Evolutionary conservation across 2,113 vertebrate species (phyloP).

Genomic region (Campylomormyrus numenius): DNA sequence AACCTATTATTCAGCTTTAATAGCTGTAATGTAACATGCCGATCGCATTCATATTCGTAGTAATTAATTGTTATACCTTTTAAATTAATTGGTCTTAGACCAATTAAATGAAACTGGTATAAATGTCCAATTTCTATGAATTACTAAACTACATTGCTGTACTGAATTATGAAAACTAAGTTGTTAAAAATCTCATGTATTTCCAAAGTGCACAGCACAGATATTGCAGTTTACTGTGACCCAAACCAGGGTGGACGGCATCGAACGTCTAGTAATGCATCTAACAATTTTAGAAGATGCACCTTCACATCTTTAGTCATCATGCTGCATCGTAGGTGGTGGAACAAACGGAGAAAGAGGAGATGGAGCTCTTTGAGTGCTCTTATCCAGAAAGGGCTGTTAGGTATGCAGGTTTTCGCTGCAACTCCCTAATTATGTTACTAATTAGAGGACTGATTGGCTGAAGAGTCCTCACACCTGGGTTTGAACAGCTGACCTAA

Average conservation of each 20-base stretch:
- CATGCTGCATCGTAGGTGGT: not conserved
- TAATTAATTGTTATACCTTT: constrained; percentile 17
- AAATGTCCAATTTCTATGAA: not conserved
- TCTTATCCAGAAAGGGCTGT: too few relatives aligned
- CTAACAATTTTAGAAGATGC: not conserved
- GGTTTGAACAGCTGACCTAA: too few relatives aligned
- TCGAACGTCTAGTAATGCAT: not conserved
- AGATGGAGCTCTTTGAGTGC: not conserved
- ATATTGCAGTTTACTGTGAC: not conserved
- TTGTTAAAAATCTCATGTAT: not conserved
- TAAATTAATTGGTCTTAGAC: constrained; percentile 14
- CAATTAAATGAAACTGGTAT: not conserved
- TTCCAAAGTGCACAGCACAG: not conserved
- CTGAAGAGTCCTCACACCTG: too few relatives aligned
- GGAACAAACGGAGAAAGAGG: not conserved
- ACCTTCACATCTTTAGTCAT: not conserved
- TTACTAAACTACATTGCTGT: not conserved
- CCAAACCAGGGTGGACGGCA: not conserved
- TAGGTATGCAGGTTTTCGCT: too few relatives aligned
- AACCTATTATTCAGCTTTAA: constrained; percentile 14
- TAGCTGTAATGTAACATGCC: not conserved
- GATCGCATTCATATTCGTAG: not conserved
- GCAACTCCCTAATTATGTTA: too few relatives aligned
- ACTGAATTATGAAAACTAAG: not conserved
- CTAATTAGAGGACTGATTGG: too few relatives aligned